Conservation (phyloP, 2,888 invertebrate genomes). For the Dinocampus coccinellae region DNA sequence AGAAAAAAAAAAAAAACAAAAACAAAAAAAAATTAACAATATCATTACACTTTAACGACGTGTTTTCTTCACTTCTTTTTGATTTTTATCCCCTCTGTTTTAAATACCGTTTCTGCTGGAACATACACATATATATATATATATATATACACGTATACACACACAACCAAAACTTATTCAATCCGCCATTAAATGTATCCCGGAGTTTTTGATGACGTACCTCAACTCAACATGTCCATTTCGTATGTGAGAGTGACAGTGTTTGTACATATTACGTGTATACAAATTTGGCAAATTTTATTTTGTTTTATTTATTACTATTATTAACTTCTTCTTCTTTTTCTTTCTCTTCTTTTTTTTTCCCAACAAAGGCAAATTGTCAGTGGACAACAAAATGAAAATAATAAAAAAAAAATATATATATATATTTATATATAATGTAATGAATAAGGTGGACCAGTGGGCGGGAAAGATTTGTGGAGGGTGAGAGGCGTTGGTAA, state of each 20-base stretch:
- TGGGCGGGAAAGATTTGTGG: slow-evolving; percentile 40
- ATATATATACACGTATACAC: too few relatives aligned
- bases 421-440: not conserved
- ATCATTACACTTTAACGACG: slow-evolving; percentile 66
- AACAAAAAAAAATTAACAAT: slow-evolving; percentile 66
- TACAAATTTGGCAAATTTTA: not conserved
- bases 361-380: not conserved
- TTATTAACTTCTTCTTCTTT: not conserved
- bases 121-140: too few relatives aligned
- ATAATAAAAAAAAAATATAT: not conserved
- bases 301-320: too few relatives aligned
- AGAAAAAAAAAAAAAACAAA: slow-evolving; percentile 45
- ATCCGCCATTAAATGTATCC: not conserved
- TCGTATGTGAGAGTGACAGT: not conserved
- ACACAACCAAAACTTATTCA: not conserved
- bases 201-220: not conserved
- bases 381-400: not conserved
- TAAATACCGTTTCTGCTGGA: not conserved
- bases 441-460: not conserved
- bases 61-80: slow-evolving; percentile 56
- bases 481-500: slow-evolving; percentile 55
- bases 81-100: not conserved
- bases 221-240: not conserved
- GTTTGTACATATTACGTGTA: not conserved
- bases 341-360: not conserved